Conservation (phyloP, 2,113 vertebrate genomes). For the Grallaria varia region DNA sequence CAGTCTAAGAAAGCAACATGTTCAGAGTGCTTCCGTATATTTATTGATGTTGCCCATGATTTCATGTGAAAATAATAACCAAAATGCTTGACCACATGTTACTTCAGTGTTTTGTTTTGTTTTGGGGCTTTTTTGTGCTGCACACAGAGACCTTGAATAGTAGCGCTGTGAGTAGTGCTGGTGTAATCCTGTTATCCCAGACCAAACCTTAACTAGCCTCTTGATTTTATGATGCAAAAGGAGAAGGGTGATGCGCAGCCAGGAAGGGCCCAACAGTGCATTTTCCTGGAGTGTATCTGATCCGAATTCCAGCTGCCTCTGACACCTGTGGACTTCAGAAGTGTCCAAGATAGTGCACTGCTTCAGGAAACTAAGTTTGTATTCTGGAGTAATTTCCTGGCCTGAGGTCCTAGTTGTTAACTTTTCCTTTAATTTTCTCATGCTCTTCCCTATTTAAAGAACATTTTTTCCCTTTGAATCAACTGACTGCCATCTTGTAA, state of each 20-base stretch:
- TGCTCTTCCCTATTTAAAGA: constrained; percentile 3
- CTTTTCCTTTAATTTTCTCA: constrained; percentile 12
- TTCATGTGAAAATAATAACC: neutral
- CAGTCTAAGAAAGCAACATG: neutral
- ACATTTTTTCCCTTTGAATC: neutral
- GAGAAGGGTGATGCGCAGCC: neutral
- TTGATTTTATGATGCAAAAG: neutral
- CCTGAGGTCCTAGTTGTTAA: neutral
- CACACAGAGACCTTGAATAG: neutral
- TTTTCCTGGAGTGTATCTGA: neutral
- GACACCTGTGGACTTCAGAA: neutral
- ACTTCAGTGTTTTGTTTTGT: neutral
- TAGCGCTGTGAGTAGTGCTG: neutral
- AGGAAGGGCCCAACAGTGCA: fast-evolving
- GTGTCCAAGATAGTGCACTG: neutral
- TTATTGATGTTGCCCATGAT: neutral
- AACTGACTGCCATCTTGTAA: neutral
- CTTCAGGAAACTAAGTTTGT: neutral
- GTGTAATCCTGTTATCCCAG: neutral
- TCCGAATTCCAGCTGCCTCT: neutral
- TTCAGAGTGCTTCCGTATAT: neutral
- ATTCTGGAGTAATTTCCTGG: neutral
- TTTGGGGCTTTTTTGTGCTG: neutral
- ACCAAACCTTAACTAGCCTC: neutral
- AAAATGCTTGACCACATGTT: neutral